Evolutionary conservation across 2,888 invertebrate species (phyloP).

Genomic region (Drosophila nigricruria): DNA sequence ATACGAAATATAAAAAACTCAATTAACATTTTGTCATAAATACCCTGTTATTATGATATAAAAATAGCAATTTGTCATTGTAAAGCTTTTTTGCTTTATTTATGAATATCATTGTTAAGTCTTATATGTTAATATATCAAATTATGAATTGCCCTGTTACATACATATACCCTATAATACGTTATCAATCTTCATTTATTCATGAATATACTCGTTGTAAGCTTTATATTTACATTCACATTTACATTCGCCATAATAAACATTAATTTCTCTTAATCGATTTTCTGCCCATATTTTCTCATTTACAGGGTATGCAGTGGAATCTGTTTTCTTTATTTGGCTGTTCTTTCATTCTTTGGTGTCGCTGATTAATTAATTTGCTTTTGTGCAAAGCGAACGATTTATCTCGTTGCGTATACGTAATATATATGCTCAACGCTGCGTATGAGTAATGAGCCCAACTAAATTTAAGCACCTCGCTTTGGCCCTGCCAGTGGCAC

Average conservation of each 20-base stretch:
- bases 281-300: not conserved
- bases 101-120: not conserved
- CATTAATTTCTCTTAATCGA: slow-evolving; percentile 1
- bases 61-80: not conserved
- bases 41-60: slow-evolving; percentile 14
- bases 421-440: slow-evolving; percentile 48
- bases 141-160: not conserved
- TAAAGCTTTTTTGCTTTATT: not conserved
- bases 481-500: slow-evolving; percentile 5
- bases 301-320: slow-evolving; percentile 6
- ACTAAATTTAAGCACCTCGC: slow-evolving; percentile 41
- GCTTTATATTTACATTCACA: not conserved
- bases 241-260: not conserved
- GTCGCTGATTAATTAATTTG: slow-evolving; percentile 69
- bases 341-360: not conserved
- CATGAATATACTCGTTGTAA: not conserved
- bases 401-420: slow-evolving; percentile 58
- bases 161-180: not conserved
- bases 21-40: not conserved
- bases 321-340: not conserved
- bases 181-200: not conserved
- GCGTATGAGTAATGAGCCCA: slow-evolving; percentile 75
- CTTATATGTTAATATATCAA: not conserved
- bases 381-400: slow-evolving; percentile 59
- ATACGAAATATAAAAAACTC: not conserved